Percentiles rank a stretch among this genome's conserved stretches.
These are phyloP conservation scores for Petrocephalus sullivani DNA, from an alignment of 2,797 vertebrate genomes.

Conservation along the genomic window DNA sequence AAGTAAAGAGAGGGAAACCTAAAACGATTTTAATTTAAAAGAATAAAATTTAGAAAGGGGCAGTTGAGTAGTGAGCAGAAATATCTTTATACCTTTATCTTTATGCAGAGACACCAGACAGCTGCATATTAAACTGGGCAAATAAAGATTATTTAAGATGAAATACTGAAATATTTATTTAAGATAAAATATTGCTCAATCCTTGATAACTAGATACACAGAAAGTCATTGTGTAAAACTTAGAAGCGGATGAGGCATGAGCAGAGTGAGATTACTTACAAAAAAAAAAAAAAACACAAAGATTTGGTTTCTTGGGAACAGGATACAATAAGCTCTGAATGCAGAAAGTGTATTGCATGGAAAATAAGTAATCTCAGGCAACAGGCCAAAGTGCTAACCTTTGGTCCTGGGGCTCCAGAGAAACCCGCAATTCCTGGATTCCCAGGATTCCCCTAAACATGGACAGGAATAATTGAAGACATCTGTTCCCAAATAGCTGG, in stretches of 20 bases:
- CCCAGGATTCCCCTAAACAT: constrained; percentile 52
- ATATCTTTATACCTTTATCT: background rate
- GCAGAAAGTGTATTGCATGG: background rate
- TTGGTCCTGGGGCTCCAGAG: constrained; percentile 48
- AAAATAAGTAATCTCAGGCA: background rate
- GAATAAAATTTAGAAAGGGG: background rate
- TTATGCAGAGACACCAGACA: background rate
- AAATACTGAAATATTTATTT: background rate
- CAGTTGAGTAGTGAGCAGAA: background rate
- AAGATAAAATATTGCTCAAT: background rate
- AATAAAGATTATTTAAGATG: background rate
- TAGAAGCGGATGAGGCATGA: background rate
- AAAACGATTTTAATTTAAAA: background rate
- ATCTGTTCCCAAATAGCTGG: background rate
- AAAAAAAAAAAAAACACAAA: background rate
- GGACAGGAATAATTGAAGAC: constrained; percentile 17
- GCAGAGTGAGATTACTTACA: background rate
- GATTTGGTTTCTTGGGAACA: background rate
- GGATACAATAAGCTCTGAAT: background rate
- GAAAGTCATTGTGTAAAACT: background rate
- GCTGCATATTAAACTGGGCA: background rate
- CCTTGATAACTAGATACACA: background rate
- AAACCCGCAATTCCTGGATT: constrained; percentile 47
- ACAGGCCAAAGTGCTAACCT: constrained; percentile 43
- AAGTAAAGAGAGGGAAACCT: background rate